Base-by-base conservation (phyloP, 2,797 vertebrate species). In the Fundulus diaphanus region DNA sequence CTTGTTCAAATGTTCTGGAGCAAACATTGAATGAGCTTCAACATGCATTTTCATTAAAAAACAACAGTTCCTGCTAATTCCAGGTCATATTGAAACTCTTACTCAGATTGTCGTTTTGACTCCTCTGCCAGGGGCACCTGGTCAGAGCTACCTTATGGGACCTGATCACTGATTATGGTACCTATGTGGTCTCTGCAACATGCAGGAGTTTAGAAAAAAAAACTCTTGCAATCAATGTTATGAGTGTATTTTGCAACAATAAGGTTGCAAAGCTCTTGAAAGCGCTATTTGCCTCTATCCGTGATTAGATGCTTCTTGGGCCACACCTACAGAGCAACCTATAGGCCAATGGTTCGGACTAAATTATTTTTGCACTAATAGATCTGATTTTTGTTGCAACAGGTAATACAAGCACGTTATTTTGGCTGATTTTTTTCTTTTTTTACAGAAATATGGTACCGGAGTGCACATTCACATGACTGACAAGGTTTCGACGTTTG, bases 401-500 rank as follows among this genome's bases (percentile, higher is more conserved):
- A 46, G n/a, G 42, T 35, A 29, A 33, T 33, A 51, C 5, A 42
- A 2, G 11, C 63, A 48, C n/a, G n/a, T n/a, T n/a, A n/a, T n/a
- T 54, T 54, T 54, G 27, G 52, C 52, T 31, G 9, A 29, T 24
- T 6, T 11, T 15, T 67, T 13, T 27, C 27, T 66, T 1, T 44
- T 35, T 33, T 59, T 40, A 42, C 40, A 56, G n/a, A 18, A 59
- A 59, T 44, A 42, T 42, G 1, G 29, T 16, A 22, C 31, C 2
- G 16, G 6, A 70, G 13, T 52, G 7, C 3, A 35, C 33, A 49
- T 51, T n/a, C 16, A 33, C 24, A 44, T 3, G 16, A 61, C 40
- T 44, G 33, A 66, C 13, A 67, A 63, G n/a, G 42, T 18, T 5
- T 15, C 16, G 35, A 78, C 63, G 80, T 88, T 90, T 90, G 83